Percentiles rank a stretch among this genome's conserved stretches.
Conservation (phyloP, 1,140 invertebrate genomes). For the Platyscapa corneri region DNA sequence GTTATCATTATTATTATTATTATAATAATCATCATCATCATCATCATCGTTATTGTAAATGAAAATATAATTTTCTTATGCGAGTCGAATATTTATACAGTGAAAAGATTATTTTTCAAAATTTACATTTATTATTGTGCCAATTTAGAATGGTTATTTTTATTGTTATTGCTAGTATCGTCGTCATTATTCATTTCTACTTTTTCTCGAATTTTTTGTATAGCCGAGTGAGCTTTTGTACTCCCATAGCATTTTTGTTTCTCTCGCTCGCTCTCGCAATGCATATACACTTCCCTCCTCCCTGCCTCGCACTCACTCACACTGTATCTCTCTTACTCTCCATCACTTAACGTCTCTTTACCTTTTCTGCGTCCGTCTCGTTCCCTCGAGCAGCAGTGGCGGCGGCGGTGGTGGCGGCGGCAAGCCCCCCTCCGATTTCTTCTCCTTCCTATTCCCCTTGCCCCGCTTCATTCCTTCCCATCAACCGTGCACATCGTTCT, state of each 20-base stretch:
- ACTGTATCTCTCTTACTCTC: conserved; percentile 48
- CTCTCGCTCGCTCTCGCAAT: conserved; percentile 38
- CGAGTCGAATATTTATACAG: background rate
- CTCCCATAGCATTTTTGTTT: conserved; percentile 36
- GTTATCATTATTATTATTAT: background rate
- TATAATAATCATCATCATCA: too few species aligned
- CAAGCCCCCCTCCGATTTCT: conserved; percentile 35
- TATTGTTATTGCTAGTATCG: background rate
- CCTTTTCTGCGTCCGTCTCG: conserved; percentile 50
- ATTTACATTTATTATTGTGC: background rate
- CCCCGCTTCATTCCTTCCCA: background rate
- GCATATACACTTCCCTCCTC: conserved; percentile 5
- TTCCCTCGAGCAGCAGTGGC: conserved; percentile 27
- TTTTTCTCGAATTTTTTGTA: conserved; percentile 30
- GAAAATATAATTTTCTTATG: background rate
- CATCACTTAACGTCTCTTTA: conserved; percentile 52
- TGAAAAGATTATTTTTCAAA: background rate
- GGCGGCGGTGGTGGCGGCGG: background rate
- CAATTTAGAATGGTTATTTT: conserved; percentile 1
- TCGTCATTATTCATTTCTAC: background rate
- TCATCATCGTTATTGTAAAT: too few species aligned
- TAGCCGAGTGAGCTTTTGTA: conserved; percentile 40
- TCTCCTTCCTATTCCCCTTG: background rate
- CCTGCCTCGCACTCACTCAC: conserved; percentile 34
- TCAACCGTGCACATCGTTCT: conserved; percentile 43